Evolutionary conservation across 1,140 invertebrate species (phyloP), one percentile per base, ranked within the genome.

Genomic region (Drosophila obscura): DNA sequence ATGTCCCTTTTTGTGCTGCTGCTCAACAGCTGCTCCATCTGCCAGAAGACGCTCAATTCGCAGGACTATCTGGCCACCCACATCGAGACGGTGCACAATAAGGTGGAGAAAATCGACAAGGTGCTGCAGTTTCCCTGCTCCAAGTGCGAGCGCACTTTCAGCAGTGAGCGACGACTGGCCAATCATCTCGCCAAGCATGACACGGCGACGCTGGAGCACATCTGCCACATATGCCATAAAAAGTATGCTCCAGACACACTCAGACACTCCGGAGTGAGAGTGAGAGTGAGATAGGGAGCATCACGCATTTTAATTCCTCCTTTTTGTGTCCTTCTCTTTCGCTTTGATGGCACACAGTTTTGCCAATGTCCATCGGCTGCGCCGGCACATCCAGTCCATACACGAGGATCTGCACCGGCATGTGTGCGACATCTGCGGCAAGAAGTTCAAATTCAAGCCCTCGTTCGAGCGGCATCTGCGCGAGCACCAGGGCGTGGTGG

Each of bases 391-490:
- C 5, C 80, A 90, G 24, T 80, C 83, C 24, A 89, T 89, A 66
- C 90, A 91, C 51, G 88, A 91, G 49, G 77, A 91, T 28, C 63
- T 85, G 22, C 72, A 88, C 24, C 80, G 78, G 2, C 83, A 90
- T 55, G 80, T 91, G 22, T 91, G 90, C 59, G 90, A 91, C 35
- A 88, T 85, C 15, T 91, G 90, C 50, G 90, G 90, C 26, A 91
- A 90, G 19, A 88, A 84, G 57, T 91, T 89, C 45, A 91, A 91
- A 43, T 89, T 82, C 11, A 91, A 91, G 50, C 90, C 83, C 1
- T 88, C 90, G 6, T 91, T 91, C 28, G 83, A 91, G 11, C 71
- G 80, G 0, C 90, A 91, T 41, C 48, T 85, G 52, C 64, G 77
- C 41, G 83, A 90, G 57, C 90, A 91, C 46, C 80, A 90, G 49